Conservation (phyloP, 2,113 vertebrate genomes). For the Carassius auratus region DNA sequence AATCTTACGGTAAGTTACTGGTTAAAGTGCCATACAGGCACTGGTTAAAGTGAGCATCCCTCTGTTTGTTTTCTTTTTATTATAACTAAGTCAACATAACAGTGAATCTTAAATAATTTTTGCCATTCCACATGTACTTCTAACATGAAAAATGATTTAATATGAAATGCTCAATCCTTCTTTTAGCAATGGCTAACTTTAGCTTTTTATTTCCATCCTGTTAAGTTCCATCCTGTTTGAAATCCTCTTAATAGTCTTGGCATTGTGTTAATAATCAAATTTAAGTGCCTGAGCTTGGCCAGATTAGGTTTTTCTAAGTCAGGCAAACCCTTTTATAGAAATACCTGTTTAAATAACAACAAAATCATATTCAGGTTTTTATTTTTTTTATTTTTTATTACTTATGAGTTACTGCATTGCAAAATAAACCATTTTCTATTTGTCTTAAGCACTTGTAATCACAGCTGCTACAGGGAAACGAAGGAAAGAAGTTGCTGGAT, state of each 20-base stretch:
- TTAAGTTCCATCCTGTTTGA: background rate
- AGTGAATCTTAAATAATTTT: background rate
- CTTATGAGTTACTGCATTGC: background rate
- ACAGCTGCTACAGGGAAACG: background rate
- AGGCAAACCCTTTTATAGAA: background rate
- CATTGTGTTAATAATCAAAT: background rate
- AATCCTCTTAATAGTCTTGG: conserved; percentile 5
- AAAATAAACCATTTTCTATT: background rate
- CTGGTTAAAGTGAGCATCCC: no score
- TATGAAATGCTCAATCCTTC: background rate
- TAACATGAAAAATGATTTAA: background rate
- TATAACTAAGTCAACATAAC: background rate
- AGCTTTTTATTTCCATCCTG: conserved; percentile 3
- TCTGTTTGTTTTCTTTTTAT: background rate
- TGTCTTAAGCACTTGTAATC: background rate
- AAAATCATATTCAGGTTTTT: background rate
- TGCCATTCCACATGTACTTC: background rate
- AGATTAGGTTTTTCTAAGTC: background rate
- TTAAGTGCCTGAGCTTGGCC: background rate
- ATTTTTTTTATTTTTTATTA: background rate
- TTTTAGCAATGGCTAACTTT: conserved; percentile 7
- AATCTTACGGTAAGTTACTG: no score
- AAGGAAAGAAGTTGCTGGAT: background rate
- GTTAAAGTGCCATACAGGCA: no score
- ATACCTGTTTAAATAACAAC: background rate